phyloP scores from a whole-genome alignment of 1,140 invertebrate species.

The Steinernema khuongi region DNA sequence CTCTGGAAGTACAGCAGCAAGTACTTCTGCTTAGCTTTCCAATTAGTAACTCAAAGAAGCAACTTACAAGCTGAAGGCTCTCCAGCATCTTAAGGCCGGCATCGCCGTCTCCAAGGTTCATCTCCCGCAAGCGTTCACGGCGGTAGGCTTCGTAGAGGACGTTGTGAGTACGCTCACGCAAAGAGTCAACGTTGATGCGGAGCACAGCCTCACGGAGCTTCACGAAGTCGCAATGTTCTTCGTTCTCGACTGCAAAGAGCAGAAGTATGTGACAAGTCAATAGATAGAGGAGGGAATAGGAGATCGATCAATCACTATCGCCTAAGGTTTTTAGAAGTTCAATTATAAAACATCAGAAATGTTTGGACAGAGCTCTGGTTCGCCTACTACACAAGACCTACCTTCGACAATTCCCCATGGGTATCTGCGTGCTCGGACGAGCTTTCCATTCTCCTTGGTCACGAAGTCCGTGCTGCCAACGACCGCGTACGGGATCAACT shows the following conservation, averaged over 20 bases:
- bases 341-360: too few species aligned
- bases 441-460: constrained; percentile 84
- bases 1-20: not conserved
- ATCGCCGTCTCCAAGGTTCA: constrained; percentile 51
- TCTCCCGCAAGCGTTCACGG: constrained; percentile 81
- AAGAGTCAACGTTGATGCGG: constrained; percentile 97
- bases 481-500: constrained; percentile 91
- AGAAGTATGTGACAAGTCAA: too few species aligned
- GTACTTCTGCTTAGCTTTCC: too few species aligned
- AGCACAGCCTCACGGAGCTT: constrained; percentile 96
- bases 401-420: constrained; percentile 98
- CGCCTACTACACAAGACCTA: constrained; percentile 59
- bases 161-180: constrained; percentile 91
- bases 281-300: too few species aligned
- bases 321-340: too few species aligned
- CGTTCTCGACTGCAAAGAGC: constrained; percentile 80
- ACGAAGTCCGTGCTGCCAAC: constrained; percentile 98
- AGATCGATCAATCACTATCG: too few species aligned
- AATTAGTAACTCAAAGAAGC: not conserved
- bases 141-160: constrained; percentile 93
- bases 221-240: constrained; percentile 97
- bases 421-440: constrained; percentile 88
- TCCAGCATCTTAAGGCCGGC: constrained; percentile 54
- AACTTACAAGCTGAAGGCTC: constrained; percentile 36
- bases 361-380: not conserved